Conservation (phyloP, 2,888 invertebrate species). For the Lithosia quadra region DNA sequence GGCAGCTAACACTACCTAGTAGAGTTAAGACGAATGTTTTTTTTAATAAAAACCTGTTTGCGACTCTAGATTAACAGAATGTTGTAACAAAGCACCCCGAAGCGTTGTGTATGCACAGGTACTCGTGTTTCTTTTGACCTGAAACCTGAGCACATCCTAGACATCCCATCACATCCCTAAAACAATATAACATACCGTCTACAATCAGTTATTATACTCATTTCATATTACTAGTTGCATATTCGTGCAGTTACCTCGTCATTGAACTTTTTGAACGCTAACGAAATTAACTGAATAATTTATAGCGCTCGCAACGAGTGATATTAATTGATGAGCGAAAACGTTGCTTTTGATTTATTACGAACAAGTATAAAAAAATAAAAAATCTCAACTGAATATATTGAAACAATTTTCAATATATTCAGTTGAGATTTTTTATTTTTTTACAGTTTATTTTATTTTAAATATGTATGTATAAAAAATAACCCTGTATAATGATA, state of each 20-base stretch:
- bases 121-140: constrained; percentile 39
- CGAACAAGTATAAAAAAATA: too few relatives aligned
- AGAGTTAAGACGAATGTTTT: not conserved
- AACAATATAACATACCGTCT: constrained; percentile 24
- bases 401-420: too few relatives aligned
- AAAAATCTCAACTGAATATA: too few relatives aligned
- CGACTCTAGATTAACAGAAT: constrained; percentile 29
- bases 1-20: not conserved
- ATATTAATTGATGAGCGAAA: constrained; percentile 8
- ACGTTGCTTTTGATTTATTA: not conserved
- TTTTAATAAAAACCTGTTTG: constrained; percentile 18
- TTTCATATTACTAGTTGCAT: constrained; percentile 27
- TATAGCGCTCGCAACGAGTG: constrained; percentile 34
- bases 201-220: constrained; percentile 26
- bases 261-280: constrained; percentile 44
- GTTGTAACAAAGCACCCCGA: constrained; percentile 29
- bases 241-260: constrained; percentile 40
- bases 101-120: constrained; percentile 37
- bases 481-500: too few relatives aligned
- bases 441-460: not conserved
- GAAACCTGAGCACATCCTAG: constrained; percentile 37
- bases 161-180: constrained; percentile 25
- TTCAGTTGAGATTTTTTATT: too few relatives aligned
- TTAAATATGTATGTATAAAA: too few relatives aligned
- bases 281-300: constrained; percentile 49